phyloP scores from a whole-genome alignment of 2,888 invertebrate species.

The Synanthedon vespiformis region DNA sequence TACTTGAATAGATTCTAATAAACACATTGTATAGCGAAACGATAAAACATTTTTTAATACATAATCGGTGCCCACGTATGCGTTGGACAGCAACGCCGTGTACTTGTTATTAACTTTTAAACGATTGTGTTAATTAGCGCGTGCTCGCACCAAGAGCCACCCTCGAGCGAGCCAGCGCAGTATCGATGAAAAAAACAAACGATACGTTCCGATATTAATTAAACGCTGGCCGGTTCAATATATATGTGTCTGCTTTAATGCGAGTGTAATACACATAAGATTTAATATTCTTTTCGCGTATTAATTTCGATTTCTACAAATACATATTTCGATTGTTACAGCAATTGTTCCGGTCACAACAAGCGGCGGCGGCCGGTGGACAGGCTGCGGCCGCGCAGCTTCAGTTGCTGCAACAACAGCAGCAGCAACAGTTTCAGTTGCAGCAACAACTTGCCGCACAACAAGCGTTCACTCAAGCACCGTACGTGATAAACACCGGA shows the following conservation, averaged over 20 bases:
- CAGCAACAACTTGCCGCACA: conserved; percentile 82
- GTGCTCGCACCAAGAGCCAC: conserved; percentile 35
- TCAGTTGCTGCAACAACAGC: conserved; percentile 80
- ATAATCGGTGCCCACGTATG: conserved; percentile 27
- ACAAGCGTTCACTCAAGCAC: conserved; percentile 82
- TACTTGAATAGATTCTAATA: too few relatives aligned
- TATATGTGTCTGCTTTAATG: conserved; percentile 3
- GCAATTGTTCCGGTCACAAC: conserved; percentile 92
- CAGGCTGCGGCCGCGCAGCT: conserved; percentile 76
- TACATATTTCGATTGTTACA: conserved; percentile 57
- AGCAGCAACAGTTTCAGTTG: conserved; percentile 81
- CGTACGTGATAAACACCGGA: conserved; percentile 87
- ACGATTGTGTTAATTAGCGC: conserved; percentile 66
- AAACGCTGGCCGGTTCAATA: conserved; percentile 26
- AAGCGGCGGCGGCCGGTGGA: conserved; percentile 75
- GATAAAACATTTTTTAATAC: conserved; percentile 5
- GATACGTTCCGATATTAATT: conserved; percentile 48
- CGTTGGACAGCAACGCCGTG: conserved; percentile 41
- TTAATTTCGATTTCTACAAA: not conserved
- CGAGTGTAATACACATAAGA: not conserved
- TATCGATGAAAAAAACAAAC: conserved; percentile 38
- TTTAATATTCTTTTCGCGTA: not conserved
- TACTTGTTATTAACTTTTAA: conserved; percentile 62
- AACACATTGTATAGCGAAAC: too few relatives aligned
- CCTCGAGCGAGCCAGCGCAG: conserved; percentile 32